Evolutionary conservation across 1,140 invertebrate genomes (phyloP), one percentile per base, ranked within the genome.

Genomic region (Zophobas morio): DNA sequence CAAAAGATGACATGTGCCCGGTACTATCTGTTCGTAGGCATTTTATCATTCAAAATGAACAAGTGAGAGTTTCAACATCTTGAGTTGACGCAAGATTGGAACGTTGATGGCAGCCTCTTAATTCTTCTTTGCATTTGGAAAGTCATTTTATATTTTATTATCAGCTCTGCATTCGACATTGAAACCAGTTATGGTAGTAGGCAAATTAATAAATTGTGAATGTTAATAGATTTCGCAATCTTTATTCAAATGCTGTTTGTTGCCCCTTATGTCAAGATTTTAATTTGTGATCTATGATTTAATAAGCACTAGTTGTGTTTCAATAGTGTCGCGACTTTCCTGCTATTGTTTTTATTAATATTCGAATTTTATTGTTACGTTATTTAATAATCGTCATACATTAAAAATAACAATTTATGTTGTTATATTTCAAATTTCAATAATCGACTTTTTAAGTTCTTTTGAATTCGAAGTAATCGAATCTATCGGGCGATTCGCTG

Each of bases 161-260:
- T 57, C 32, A 34, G 34, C 0, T 4, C 34, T 60, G 6, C 20
- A 60, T 37, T 60, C 35, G 56, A 37, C 34, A 33, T 60, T 20
- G 35, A 60, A 60, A 60, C 56, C 36, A 37, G 56, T 60, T 60
- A 60, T 56, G 54, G 54, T 34, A 34, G 35, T 37, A 60, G 37
- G 8, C 56, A 60, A 60, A 60, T 37, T 60, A 60, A 60, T 60
- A 60, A 60, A 60, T 60, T 37, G 36, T 60, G 20, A 20, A 20
- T 60, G 49, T 8, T 8, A 53, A 39, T n/a, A 35, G 35, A 60
- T 37, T 39, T 37, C 37, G 20, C 56, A 54, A 54, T 54, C 33
- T 1, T 4, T 34, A 54, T 20, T 20, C 53, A 54, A 34, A 54
- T 54, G 53, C 5, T 54, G 2, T 54, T 54, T 54, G 53, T 1